Percentiles rank a stretch among this genome's conserved stretches.
These are phyloP conservation scores for Psilanteris sp. DNA, from an alignment of 1,140 invertebrate species.

Conservation along the genomic window DNA sequence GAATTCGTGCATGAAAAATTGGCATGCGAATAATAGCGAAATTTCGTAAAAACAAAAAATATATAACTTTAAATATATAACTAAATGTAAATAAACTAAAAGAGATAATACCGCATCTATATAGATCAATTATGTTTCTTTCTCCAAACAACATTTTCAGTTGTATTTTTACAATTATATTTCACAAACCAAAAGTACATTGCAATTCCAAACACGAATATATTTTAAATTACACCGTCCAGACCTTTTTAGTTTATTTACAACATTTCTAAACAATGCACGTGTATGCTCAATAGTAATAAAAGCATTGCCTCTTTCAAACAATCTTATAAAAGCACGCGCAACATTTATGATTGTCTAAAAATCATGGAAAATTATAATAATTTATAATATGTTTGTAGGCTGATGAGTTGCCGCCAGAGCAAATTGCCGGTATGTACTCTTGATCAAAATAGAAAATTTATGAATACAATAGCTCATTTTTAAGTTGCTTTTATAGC, in stretches of 20 bases:
- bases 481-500: constrained; percentile 34
- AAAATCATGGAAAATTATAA: constrained; percentile 31
- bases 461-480: constrained; percentile 43
- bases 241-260: constrained; percentile 52
- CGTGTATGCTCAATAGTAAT: constrained; percentile 39
- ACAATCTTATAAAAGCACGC: constrained; percentile 43
- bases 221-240: constrained; percentile 5
- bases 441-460: constrained; percentile 39
- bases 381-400: constrained; percentile 67
- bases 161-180: too few relatives aligned
- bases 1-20: constrained; percentile 49
- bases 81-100: constrained; percentile 15
- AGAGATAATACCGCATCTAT: too few relatives aligned
- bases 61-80: not conserved
- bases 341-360: constrained; percentile 21
- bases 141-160: too few relatives aligned
- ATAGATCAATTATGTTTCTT: too few relatives aligned
- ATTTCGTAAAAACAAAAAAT: constrained; percentile 9
- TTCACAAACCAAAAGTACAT: constrained; percentile 23
- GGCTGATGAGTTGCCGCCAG: constrained; percentile 83
- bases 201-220: constrained; percentile 24
- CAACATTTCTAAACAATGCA: constrained; percentile 51
- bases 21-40: constrained; percentile 34
- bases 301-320: constrained; percentile 50
- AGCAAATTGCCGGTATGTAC: constrained; percentile 82